These are phyloP conservation scores for Fragum sueziense DNA, from an alignment of 2,888 invertebrate species.

Conservation along the genomic window DNA sequence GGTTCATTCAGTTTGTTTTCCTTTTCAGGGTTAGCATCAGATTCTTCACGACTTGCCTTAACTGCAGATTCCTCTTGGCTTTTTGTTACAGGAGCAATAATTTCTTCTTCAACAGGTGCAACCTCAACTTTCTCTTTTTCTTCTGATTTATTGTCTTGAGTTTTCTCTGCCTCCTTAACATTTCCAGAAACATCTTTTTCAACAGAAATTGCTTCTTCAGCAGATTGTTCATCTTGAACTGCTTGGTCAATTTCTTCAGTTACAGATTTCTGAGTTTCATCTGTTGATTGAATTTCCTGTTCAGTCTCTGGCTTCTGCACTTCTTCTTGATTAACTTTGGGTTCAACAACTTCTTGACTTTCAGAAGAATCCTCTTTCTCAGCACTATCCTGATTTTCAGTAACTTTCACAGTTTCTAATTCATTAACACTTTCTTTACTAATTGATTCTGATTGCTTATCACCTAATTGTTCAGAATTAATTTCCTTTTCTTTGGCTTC, in stretches of 20 bases:
- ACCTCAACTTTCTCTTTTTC: neutral
- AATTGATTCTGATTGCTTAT: neutral
- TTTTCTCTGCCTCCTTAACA: constrained; percentile 1
- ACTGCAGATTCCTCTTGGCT: neutral
- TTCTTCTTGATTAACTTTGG: neutral
- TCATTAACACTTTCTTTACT: neutral
- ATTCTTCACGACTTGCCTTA: neutral
- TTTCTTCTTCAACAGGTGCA: neutral
- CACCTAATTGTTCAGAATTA: too few species aligned
- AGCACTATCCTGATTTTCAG: neutral
- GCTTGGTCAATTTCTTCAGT: constrained; percentile 1
- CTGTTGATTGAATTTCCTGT: neutral
- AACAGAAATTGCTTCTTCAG: neutral
- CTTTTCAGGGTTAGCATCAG: neutral
- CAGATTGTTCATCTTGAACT: constrained; percentile 4
- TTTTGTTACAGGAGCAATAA: neutral
- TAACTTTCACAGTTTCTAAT: neutral
- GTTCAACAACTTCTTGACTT: neutral
- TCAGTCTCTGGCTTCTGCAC: neutral
- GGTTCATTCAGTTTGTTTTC: neutral
- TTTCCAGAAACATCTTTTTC: neutral
- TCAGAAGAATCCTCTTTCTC: neutral
- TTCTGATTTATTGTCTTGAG: neutral
- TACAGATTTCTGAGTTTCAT: neutral
- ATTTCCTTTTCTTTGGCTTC: too few species aligned